Base-by-base conservation (phyloP, 2,113 vertebrate genomes). In the Ictalurus punctatus region DNA sequence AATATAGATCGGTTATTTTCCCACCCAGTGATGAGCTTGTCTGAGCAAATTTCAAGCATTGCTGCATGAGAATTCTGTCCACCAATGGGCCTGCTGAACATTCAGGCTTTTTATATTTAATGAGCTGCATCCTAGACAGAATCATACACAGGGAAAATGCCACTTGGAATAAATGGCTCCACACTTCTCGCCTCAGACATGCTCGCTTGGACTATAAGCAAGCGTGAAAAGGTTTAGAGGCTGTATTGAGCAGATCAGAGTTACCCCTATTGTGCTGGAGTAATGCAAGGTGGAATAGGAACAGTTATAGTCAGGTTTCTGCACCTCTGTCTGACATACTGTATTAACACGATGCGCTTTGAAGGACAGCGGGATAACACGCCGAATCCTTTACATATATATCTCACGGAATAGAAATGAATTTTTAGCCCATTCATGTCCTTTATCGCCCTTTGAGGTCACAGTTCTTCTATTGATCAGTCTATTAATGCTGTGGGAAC, bases 71-170 rank as follows among this genome's bases (percentile, higher is more conserved):
- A 10, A 25, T 30, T 76, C 17, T 34, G 10, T 89, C 58, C 44
- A 16, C 34, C 13, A 17, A 44, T 10, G 71, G 71, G 44, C 40
- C 52, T 74, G 12, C 30, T 40, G 83, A 73, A 54, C 17, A 56
- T 13, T 76, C 65, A 17, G 27, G 27, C 4, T 0, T 48, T 79
- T 86, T 84, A 83, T 78, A 83, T 74, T 83, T 86, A 61, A 88
- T 88, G 73, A 37, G 48, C 21, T 44, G 52, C 21, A 34, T 89
- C 37, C 48, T 58, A 27, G 40, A 67, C 84, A 69, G 78, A 86
- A 34, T 74, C 58, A 34, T 52, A 2, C 79, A 19, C 23, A 88
- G 40, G 58, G 52, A 76, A 40, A 21, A 82, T 19, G 44, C 52
- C 30, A 85, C 52, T 52, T 6, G 48, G 25, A 37, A 40, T 69